Conservation (phyloP, 1,140 invertebrate genomes). For the Asbolus verrucosus region DNA sequence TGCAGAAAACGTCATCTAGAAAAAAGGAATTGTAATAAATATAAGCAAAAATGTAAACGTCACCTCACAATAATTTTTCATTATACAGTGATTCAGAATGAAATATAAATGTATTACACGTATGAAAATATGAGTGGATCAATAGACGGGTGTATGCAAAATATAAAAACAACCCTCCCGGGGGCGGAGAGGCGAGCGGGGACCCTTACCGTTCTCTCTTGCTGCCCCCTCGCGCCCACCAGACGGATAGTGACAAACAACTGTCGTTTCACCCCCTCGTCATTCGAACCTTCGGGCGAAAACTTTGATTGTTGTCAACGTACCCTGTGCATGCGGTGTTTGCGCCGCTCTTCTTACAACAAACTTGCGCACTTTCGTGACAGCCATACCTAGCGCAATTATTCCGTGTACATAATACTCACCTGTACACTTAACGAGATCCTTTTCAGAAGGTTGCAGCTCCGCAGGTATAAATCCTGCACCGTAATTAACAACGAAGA, state of each 20-base stretch:
- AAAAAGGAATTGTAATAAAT: conserved; percentile 43
- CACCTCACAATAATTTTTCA: conserved; percentile 55
- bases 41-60: conserved; percentile 53
- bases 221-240: conserved; percentile 46
- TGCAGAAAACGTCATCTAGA: conserved; percentile 41
- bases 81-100: conserved; percentile 51
- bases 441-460: neutral
- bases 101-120: conserved; percentile 57
- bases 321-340: no score
- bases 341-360: conserved; percentile 1
- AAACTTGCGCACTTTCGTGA: neutral
- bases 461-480: no score
- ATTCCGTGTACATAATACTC: neutral
- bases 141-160: conserved; percentile 55
- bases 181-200: conserved; percentile 41
- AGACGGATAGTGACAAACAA: conserved; percentile 56
- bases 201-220: conserved; percentile 42
- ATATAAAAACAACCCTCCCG: conserved; percentile 57
- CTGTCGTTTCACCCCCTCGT: conserved; percentile 53
- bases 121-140: conserved; percentile 57
- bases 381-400: neutral
- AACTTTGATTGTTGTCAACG: conserved; percentile 52
- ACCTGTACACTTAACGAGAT: no score
- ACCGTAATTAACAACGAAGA: no score
- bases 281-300: conserved; percentile 46